Conservation (phyloP, 2,113 vertebrate genomes). For the Butorides virescens region DNA sequence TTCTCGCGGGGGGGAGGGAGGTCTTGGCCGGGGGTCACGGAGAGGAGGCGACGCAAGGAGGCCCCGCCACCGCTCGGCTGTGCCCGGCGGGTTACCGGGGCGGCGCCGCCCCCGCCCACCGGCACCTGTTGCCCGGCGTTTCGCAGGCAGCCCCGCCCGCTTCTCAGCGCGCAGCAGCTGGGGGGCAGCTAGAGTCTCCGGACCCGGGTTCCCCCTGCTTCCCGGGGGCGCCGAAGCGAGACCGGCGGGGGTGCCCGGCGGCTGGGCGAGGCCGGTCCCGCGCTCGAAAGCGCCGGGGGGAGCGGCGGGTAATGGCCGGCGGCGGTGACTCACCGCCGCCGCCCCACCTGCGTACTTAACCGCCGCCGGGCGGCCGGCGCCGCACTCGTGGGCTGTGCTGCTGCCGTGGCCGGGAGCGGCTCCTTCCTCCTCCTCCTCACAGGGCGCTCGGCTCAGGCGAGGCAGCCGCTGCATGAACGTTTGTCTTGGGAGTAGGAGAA, state of each 20-base stretch:
- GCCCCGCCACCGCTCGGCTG: no score
- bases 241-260: neutral
- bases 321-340: slow-evolving; percentile 2
- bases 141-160: neutral
- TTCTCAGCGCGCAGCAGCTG: neutral
- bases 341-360: slow-evolving; percentile 58
- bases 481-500: neutral
- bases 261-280: neutral
- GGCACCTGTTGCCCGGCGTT: neutral
- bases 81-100: no score
- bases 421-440: neutral
- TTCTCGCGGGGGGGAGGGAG: no score
- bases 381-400: neutral
- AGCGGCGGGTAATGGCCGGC: neutral
- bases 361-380: slow-evolving; percentile 1
- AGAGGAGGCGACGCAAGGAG: rapidly evolving
- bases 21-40: no score
- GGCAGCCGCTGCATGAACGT: neutral
- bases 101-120: neutral
- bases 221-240: neutral
- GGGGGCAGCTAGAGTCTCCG: neutral
- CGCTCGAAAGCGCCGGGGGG: neutral
- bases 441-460: neutral
- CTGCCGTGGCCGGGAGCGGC: slow-evolving; percentile 1
- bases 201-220: no score